These are phyloP conservation scores for Tapirus indicus DNA, from an alignment of 2,797 vertebrate genomes.

Conservation along the genomic window DNA sequence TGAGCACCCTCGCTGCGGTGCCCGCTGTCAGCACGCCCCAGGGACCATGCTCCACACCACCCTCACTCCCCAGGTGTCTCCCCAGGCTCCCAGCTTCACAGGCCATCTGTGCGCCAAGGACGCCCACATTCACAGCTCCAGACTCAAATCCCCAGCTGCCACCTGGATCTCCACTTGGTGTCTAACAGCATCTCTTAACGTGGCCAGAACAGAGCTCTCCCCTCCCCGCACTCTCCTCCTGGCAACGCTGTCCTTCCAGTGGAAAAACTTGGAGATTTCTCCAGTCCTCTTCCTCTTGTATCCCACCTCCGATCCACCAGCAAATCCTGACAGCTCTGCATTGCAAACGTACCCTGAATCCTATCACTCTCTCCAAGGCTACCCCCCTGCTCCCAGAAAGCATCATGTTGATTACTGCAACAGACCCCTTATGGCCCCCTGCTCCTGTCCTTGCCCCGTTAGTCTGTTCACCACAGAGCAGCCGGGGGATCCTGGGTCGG, in stretches of 20 bases:
- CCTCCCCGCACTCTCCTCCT: conserved; percentile 8
- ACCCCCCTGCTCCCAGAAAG: neutral
- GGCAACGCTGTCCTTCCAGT: neutral
- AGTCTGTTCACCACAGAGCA: neutral
- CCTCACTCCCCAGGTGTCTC: neutral
- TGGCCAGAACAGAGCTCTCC: neutral
- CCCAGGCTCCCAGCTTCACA: neutral
- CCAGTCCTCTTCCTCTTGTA: neutral
- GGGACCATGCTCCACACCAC: neutral
- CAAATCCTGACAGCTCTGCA: neutral
- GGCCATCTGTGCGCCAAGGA: neutral
- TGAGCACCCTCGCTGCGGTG: neutral
- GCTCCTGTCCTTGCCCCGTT: neutral
- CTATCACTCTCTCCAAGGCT: neutral
- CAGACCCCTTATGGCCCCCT: neutral
- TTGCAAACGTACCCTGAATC: neutral
- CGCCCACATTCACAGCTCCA: neutral
- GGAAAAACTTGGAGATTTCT: neutral
- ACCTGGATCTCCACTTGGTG: conserved; percentile 35
- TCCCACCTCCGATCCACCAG: neutral
- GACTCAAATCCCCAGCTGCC: neutral
- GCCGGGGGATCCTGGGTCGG: neutral
- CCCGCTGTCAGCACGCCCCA: neutral
- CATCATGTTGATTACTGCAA: neutral
- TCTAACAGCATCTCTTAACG: neutral